Evolutionary conservation across 2,797 vertebrate species (phyloP).

Genomic region (Protosalanx chinensis): DNA sequence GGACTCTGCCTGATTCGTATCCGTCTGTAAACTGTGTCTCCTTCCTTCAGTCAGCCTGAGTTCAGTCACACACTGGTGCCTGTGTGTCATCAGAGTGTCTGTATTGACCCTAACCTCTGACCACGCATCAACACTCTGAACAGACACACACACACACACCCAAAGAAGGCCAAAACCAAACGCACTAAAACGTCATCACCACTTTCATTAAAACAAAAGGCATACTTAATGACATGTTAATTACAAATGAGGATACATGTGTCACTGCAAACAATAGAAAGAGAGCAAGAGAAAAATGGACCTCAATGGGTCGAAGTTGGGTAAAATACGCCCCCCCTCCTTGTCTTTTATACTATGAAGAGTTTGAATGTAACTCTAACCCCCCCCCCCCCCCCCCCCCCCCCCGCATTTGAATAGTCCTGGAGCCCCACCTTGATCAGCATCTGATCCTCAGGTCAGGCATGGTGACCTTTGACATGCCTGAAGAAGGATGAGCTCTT

Average conservation of each 20-base stretch:
- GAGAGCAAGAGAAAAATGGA: slow-evolving; percentile 9
- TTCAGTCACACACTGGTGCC: slow-evolving; percentile 26
- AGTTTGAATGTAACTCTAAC: slow-evolving; percentile 16
- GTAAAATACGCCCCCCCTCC: slow-evolving; percentile 45
- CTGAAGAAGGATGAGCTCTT: slow-evolving; percentile 17
- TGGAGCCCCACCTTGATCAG: neutral
- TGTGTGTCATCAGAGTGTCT: slow-evolving; percentile 47
- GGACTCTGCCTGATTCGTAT: neutral
- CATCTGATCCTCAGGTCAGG: neutral
- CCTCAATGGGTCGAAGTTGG: slow-evolving; percentile 48
- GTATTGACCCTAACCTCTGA: slow-evolving; percentile 39
- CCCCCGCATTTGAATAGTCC: neutral
- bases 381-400: slow-evolving; percentile 2
- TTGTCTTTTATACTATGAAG: slow-evolving; percentile 41
- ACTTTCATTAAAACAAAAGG: slow-evolving; percentile 38
- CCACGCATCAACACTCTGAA: slow-evolving; percentile 35
- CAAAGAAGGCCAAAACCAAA: slow-evolving; percentile 57
- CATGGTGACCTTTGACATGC: neutral
- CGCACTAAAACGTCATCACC: slow-evolving; percentile 35
- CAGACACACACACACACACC: slow-evolving; percentile 21
- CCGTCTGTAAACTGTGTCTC: neutral
- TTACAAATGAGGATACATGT: slow-evolving; percentile 10
- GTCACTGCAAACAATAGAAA: slow-evolving; percentile 12
- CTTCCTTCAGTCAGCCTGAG: neutral
- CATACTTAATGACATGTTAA: slow-evolving; percentile 7